Conservation (phyloP, 2,888 invertebrate species). For the Archips crataeganus region DNA sequence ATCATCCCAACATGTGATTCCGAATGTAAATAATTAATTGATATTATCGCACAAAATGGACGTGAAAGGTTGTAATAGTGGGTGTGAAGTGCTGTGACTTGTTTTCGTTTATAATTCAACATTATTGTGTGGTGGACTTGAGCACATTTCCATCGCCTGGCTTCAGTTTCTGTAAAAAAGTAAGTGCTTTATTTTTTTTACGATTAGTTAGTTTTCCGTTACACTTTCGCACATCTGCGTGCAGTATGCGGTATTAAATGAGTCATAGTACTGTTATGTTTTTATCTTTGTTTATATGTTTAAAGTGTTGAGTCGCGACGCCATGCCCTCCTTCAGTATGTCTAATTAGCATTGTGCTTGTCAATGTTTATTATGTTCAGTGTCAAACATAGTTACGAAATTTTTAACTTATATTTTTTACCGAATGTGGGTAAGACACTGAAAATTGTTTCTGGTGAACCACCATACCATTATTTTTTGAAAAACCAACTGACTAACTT, state of each 20-base stretch:
- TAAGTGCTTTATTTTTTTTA: constrained; percentile 47
- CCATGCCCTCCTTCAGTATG: constrained; percentile 22
- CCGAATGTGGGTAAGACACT: too few relatives aligned
- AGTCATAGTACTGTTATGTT: constrained; percentile 20
- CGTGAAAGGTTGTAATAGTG: constrained; percentile 70
- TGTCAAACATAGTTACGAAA: neutral
- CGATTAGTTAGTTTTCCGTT: constrained; percentile 33
- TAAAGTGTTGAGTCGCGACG: constrained; percentile 24
- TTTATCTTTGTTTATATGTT: constrained; percentile 37
- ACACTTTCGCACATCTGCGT: constrained; percentile 44
- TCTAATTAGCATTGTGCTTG: constrained; percentile 21
- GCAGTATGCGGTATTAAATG: constrained; percentile 40
- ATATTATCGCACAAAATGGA: constrained; percentile 73
- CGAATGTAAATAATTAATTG: constrained; percentile 74
- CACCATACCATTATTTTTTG: too few relatives aligned
- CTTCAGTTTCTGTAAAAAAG: constrained; percentile 34
- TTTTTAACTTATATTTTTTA: neutral
- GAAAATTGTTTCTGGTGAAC: too few relatives aligned
- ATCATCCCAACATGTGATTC: constrained; percentile 73
- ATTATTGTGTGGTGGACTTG: constrained; percentile 41
- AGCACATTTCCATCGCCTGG: constrained; percentile 33
- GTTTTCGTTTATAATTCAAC: constrained; percentile 49
- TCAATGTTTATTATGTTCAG: constrained; percentile 22
- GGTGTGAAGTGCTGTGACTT: constrained; percentile 67
- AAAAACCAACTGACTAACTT: too few relatives aligned